Conservation (phyloP, 2,113 vertebrate genomes). For the Ramphastos sulfuratus region DNA sequence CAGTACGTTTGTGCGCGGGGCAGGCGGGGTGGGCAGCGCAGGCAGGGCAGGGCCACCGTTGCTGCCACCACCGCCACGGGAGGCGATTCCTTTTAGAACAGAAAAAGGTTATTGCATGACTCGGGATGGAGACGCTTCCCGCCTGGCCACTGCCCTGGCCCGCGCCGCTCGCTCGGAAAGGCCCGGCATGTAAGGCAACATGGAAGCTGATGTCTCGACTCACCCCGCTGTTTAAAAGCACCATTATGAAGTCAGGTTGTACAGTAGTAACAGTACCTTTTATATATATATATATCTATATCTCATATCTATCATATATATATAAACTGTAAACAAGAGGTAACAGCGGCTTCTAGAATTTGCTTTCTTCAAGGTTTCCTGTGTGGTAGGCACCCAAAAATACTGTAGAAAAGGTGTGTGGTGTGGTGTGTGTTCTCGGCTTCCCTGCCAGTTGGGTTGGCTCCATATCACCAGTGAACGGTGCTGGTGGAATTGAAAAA, state of each 20-base stretch:
- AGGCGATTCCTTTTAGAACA: slow-evolving; percentile 14
- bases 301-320: slow-evolving; percentile 83
- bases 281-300: slow-evolving; percentile 76
- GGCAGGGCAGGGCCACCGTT: background rate
- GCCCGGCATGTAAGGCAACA: slow-evolving; percentile 83
- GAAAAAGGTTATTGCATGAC: slow-evolving; percentile 76
- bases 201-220: slow-evolving; percentile 88
- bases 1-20: slow-evolving; percentile 9
- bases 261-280: slow-evolving; percentile 98
- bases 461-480: slow-evolving; percentile 75
- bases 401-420: slow-evolving; percentile 83
- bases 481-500: slow-evolving; percentile 64
- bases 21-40: background rate
- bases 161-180: slow-evolving; percentile 54
- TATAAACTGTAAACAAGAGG: slow-evolving; percentile 99
- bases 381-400: slow-evolving; percentile 87
- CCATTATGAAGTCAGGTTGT: slow-evolving; percentile 94
- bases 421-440: slow-evolving; percentile 63
- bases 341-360: slow-evolving; percentile 88
- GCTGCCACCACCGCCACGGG: background rate
- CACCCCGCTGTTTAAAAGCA: slow-evolving; percentile 88
- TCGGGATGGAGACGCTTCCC: slow-evolving; percentile 62
- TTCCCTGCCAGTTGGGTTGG: slow-evolving; percentile 69
- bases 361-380: slow-evolving; percentile 86
- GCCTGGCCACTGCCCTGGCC: slow-evolving; percentile 28